Evolutionary conservation across 2,888 invertebrate species (phyloP), one percentile per base, ranked within the genome.

Genomic region (Diaphora mendica): DNA sequence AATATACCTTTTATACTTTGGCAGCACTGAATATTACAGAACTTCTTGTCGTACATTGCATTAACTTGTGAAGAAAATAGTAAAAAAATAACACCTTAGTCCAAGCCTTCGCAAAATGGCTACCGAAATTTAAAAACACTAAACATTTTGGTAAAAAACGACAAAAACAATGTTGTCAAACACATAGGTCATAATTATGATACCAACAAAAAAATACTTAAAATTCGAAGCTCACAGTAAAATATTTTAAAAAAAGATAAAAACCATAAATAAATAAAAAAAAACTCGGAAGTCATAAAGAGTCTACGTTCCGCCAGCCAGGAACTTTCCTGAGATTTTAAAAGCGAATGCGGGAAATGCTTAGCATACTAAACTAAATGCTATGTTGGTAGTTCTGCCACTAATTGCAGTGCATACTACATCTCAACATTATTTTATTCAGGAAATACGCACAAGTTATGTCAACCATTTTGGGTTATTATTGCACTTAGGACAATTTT

Each of bases 341-440:
- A 82, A 82, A 85, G 72, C 64, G 71, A 77, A 77, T 64, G 77
- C 76, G 85, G 79, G 74, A 84, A 80, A 73, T 74, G 44, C 23
- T 76, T 74, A 78, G 71, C 75, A 64, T 76, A 71, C 51, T 72
- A 70, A 74, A 73, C 23, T 77, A 74, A 75, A 59, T 68, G 66
- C 66, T 81, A 65, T 62, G 72, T 71, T 70, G 26, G 65, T 48
- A 65, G 39, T 74, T 55, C 68, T 35, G 48, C 44, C 26, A 65
- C 59, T 80, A 80, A 80, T 78, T 82, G 73, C 35, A 68, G 73
- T 71, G 67, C 74, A 75, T 71, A 82, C 68, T 44, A 42, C 68
- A 67, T 76, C 72, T 73, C 65, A 70, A 65, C 66, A 76, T 62
- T 51, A 79, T 73, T 66, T 70, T 13, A 44, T 48, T 66, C 65